Evolutionary conservation across 2,113 vertebrate species (phyloP), one percentile per base, ranked within the genome.

Genomic region (Etheostoma cragini): DNA sequence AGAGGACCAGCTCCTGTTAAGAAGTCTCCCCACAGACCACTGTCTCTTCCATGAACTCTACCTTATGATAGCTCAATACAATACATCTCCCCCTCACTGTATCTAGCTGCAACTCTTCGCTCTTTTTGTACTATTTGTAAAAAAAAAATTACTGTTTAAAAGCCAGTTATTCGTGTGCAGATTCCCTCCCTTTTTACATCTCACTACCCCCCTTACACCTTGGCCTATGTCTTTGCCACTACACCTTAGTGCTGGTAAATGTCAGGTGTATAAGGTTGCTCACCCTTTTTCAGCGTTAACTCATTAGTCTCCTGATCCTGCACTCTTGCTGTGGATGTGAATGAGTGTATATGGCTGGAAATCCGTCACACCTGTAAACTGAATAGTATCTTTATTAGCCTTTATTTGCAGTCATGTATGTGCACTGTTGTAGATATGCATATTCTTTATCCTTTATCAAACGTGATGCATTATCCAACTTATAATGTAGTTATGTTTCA

Each of bases 221-320:
- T 13, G 8, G 5, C 54, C 17, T 68, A 33, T 26, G 0, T 83
- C 33, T 86, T 82, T 74, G 17, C 64, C 24, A 24, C 33, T 33
- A 52, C 56, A 78, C 33, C 57, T 74, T 66, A 4, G 15, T 70
- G n/a, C 53, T 57, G 49, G 3, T 76, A 82, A 90, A 84, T 88
- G 81, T 50, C 78, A 82, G 45, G 46, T 83, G 5, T 57, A 11
- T 21, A 8, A 19, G 58, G 73, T 71, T 52, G 65, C 22, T 64
- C 54, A 35, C 42, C 56, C 35, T 65, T 46, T 30, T 56, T 67
- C 67, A 21, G 58, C 47, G 63, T 76, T 84, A 77, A 71, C 68
- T 57, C 74, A 71, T 79, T 70, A 66, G 70, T 61, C 58, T 80
- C 53, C 52, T 30, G 49, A 69, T 65, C 56, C 42, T 66, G 45